Base-by-base conservation (phyloP, 2,888 invertebrate genomes). In the Melinopterus prodromus region DNA sequence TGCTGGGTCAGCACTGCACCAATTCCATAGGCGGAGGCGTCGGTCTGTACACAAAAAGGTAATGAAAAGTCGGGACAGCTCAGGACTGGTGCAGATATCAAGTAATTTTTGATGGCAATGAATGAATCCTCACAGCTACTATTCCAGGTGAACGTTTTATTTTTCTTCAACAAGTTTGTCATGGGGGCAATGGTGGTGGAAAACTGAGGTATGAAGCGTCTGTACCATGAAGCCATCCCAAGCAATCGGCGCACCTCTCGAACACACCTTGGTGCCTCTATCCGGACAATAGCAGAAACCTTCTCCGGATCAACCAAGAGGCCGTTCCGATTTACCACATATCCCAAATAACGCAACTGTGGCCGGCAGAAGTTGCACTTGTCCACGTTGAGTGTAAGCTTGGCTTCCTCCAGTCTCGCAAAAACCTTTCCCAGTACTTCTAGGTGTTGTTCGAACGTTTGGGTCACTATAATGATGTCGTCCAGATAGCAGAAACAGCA, bases 271-370 rank as follows among this genome's bases (percentile, higher is more conserved):
- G 87, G 87, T 3, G 35, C n/a, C 6, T 85, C 84, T 14, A 85
- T 83, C 15, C 15, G n/a, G 16, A 80, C 78, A 16, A 80, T 81
- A 12, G 80, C 78, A 2, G 81, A 78, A 71, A 26, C 26, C 26
- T 26, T 26, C 26, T 26, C 26, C 26, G 26, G 26, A 3, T 26
- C 26, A 3, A 26, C 84, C 82, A 1, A 79, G 1, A 84, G 26
- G 4, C 86, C 85, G 0, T 83, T 26, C 3, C 71, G 71, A 75
- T 84, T 80, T 1, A 88, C 83, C 0, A 85, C 70, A 74, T 85
- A 86, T 2, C 88, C 87, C 12, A 88, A 79, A 78, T 85, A 86
- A 16, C 80, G 80, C 0, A 87, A 70, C 36, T 82, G 71, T 12
- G 70, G 75, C 4, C 81, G 53, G 12, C 83, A 84, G 78, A 86